Evolutionary conservation across 2,113 vertebrate genomes (phyloP), one percentile per base, ranked within the genome.

Genomic region (Catharus bicknelli): DNA sequence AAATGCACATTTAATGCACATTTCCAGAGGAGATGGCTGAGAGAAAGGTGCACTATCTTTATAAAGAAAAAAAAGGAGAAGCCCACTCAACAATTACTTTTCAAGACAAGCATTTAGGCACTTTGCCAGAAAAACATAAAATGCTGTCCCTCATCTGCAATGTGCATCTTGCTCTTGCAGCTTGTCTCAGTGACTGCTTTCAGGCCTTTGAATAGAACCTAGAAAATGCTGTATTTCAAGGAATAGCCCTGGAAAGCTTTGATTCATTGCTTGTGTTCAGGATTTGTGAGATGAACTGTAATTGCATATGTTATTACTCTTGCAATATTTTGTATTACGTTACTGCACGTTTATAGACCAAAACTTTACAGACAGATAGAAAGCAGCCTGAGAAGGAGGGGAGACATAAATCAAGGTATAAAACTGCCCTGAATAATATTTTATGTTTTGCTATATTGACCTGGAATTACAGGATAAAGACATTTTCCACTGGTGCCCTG

Each of bases 361-460:
- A 92, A 95, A 91, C 79, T 81, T 93, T 94, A 92, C 51, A 93
- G 96, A 94, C 82, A 94, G 93, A 78, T 90, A 95, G 94, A 96
- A 93, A 90, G 90, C 85, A 83, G 93, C n/a, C 87, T 42, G 87
- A 89, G 68, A 67, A 93, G 79, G 82, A 91, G 75, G 29, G n/a
- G 36, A 93, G 51, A 59, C 75, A 72, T 94, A 96, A 94, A 95
- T 95, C 95, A 95, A 91, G 29, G 53, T 81, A 91, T 93, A 94
- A 95, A 95, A 63, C 84, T 95, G 91, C 91, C 90, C 84, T 72
- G 82, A 91, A 88, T 61, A 93, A 63, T 94, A 96, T 90, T 94
- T 94, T 90, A 91, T 88, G 87, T 77, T 92, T 96, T 69, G 30
- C 87, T 93, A 54, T 95, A 94, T 92, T 90, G 89, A 94, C 86